Base-by-base conservation (phyloP, 2,888 invertebrate species). In the Mimachlamys varia region DNA sequence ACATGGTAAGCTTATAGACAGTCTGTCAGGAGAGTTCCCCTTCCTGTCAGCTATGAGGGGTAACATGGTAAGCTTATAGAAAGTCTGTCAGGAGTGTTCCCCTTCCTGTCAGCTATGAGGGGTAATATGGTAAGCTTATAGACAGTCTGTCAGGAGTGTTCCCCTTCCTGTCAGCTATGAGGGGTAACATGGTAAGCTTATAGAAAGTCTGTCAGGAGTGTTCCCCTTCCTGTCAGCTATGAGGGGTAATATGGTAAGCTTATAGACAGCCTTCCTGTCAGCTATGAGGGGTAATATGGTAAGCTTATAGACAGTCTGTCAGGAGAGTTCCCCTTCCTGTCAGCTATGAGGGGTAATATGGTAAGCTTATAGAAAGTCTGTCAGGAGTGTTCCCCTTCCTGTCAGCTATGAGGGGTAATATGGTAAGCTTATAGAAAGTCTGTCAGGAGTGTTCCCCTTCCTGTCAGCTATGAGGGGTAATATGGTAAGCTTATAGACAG, bases 181-280 rank as follows among this genome's bases (percentile, higher is more conserved):
- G 98, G 89, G 98, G 98, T 88, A 97, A 97, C 93, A 96, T 96
- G 92, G 97, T 97, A 94, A 89, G 93, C 19, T 0, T 91, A 49
- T 1, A 53, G 44, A 44, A 3, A 44, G 44, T 7, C n/a, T n/a
- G n/a, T n/a, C n/a, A n/a, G n/a, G n/a, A n/a, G n/a, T n/a, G n/a
- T n/a, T n/a, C n/a, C n/a, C 98, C 0, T 98, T 98, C 97, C 97
- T 98, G 91, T 98, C 98, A 96, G 98, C 98, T 96, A 97, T 98
- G 93, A 98, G 98, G 89, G 98, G 98, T 88, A 97, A 97, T 93
- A 96, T 96, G 92, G 97, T 97, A 94, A 89, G 97, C 92, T 97
- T 98, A 88, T 98, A 98, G 97, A 98, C 98, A 0, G 98, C 98
- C 0, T 98, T 98, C 97, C 97, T 98, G 91, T 98, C 98, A 96